Evolutionary conservation across 2,113 vertebrate genomes (phyloP), one percentile per base, ranked within the genome.

Genomic region (Boleophthalmus pectinirostris): DNA sequence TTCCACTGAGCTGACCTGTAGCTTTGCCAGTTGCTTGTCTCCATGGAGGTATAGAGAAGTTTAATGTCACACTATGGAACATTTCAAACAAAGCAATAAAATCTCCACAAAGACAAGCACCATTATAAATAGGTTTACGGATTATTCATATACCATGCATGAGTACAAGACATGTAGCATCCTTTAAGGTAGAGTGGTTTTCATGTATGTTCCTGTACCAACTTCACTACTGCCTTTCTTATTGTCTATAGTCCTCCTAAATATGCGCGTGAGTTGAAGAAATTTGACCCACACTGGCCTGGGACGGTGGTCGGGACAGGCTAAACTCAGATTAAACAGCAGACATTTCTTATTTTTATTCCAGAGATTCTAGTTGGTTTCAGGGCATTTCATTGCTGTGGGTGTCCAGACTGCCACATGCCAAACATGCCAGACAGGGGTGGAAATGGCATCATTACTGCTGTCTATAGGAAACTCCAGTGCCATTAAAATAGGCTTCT

Each of bases 401-500:
- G 79, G 57, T 66, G 64, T 85, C 38, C 75, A 75, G 63, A 76
- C 68, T 74, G 77, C 76, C 61, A 75, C 66, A 66, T 75, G 80
- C 70, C 80, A 66, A 35, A 33, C 72, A 68, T 81, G 54, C 76
- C 81, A 77, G 76, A 69, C 72, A 0, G 57, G 80, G 72, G 61
- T 79, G 74, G 78, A 83, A 82, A 84, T 79, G 82, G 75, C 88
- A 84, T 75, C 66, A 58, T 74, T 72, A 77, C 61, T 29, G 65
- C 70, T 25, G 68, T 77, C 74, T 74, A 56, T 63, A 51, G 77
- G 76, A 89, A 81, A 74, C 46, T 74, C 70, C 80, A 82, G 73
- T 79, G 79, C 78, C 79, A 83, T 91, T 84, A 87, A 88, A 91
- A 88, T 79, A 81, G 72, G 74, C 75, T 74, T 74, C 78, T 74